Conservation (phyloP, 2,797 vertebrate species). For the Pseudocheirus occidentalis region DNA sequence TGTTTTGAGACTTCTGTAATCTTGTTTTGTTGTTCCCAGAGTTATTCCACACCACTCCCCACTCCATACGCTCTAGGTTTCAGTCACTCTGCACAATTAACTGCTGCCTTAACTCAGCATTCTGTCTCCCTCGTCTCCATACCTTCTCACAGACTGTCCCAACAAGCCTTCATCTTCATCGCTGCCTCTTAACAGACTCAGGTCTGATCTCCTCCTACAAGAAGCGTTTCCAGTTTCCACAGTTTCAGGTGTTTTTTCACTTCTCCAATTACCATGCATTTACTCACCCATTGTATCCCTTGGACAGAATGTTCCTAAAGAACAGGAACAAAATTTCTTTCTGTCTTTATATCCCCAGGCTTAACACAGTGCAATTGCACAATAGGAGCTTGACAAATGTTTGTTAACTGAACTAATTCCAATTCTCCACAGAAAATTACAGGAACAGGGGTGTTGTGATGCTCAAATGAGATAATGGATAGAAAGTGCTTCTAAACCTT, state of each 20-base stretch:
- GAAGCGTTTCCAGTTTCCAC: not conserved
- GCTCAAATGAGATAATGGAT: not conserved
- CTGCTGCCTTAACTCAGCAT: not conserved
- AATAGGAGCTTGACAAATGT: not conserved
- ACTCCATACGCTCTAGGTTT: not conserved
- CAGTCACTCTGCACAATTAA: not conserved
- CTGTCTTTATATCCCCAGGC: not conserved
- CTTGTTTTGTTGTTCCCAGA: not conserved
- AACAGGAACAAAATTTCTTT: not conserved
- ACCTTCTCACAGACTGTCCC: not conserved
- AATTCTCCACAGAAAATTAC: not conserved
- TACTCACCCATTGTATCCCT: not conserved
- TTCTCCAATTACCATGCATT: not conserved
- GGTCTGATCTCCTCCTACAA: not conserved
- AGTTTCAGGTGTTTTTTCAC: not conserved
- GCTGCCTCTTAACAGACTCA: not conserved
- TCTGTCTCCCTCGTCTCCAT: not conserved
- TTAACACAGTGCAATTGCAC: not conserved
- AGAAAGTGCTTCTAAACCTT: not conserved
- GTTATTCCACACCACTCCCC: not conserved
- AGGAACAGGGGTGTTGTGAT: not conserved
- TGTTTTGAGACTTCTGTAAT: not conserved
- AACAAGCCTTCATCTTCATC: not conserved
- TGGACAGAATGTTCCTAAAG: not conserved
- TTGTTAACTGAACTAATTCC: not conserved